Base-by-base conservation (phyloP, 2,113 vertebrate genomes). In the Neotoma lepida region DNA sequence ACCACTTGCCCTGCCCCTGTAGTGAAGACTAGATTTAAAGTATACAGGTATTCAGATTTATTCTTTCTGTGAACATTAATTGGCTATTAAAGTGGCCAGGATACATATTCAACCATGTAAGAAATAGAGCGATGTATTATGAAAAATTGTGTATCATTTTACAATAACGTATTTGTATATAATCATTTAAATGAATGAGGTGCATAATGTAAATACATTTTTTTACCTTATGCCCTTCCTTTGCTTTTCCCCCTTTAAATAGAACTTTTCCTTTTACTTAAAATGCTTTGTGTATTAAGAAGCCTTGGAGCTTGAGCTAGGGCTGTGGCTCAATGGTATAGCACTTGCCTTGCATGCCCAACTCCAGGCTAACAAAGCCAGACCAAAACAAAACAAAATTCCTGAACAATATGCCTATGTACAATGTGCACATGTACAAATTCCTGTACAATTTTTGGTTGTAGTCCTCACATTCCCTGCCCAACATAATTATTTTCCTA, bases 1-100 rank as follows among this genome's bases (percentile, higher is more conserved):
- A 94, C 10, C 49, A 78, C 44, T 46, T 66, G 90, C 12, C 39
- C 10, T 88, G 73, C 30, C 56, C 5, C 4, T 18, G 6, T 51
- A 46, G 58, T 64, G 24, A 10, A 63, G 9, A 78, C 3, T 87
- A 82, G 14, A 18, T 70, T 94, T 92, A 76, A 44, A 93, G 33
- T 51, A 88, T 9, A 84, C n/a, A 13, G 70, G 22, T 76, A 86
- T 90, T 85, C 74, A 63, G 6, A 2, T 18, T 80, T 84, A 66
- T 68, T 87, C 87, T 93, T 91, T n/a, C n/a, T 61, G 35, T 91
- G 39, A 91, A 95, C 87, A 88, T 92, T 74, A 80, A 87, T 63
- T 77, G 9, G 8, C 80, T 80, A 88, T 93, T 91, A 86, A 94
- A 89, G 66, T 89, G 13, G 0, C 74, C 76, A 88, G 30, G 71